Base-by-base conservation (phyloP, 2,888 invertebrate genomes). In the Mactromeris polynyma region DNA sequence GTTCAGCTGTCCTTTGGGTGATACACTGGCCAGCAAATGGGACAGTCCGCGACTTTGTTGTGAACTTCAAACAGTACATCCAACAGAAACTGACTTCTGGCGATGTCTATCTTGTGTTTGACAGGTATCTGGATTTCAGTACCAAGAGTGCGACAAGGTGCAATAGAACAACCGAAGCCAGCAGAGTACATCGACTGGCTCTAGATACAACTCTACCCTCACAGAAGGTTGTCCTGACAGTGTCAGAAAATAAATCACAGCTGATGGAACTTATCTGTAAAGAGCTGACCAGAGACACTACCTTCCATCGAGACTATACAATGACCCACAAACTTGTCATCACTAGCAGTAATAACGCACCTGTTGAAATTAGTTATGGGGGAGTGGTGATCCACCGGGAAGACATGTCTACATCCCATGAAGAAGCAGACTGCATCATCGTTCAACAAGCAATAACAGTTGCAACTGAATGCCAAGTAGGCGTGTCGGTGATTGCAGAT, bases 1-100 rank as follows among this genome's bases (percentile, higher is more conserved):
- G 87, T n/a, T 87, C 64, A 36, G 87, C 81, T 14, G 26, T 84
- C 36, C 81, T 84, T 19, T 87, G 38, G n/a, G 14, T 9, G n/a
- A 82, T 86, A 36, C 77, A 40, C 1, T 81, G 81, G 86, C 81
- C 85, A 11, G 26, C 51, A 40, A 58, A 31, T 4, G 84, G 84
- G 2, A 33, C 54, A 19, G 78, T 86, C 42, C 31, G 46, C 17
- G 81, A 84, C 33, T 84, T 46, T 36, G 33, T 84, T 2, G 14
- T 11, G 26, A 33, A 51, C n/a, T 77, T 51, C 46, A 51, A 42
- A n/a, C 3, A 46, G 14, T 78, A 77, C n/a, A 31, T 84, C 11
- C 4, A 31, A 33, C 17, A 78, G 3, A 11, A 51, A 26, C 40
- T 84, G 19, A 31, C 46, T 14, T 17, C 31, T 6, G 17, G 33